Base-by-base conservation (phyloP, 2,888 invertebrate genomes). In the Callosobruchus maculatus region DNA sequence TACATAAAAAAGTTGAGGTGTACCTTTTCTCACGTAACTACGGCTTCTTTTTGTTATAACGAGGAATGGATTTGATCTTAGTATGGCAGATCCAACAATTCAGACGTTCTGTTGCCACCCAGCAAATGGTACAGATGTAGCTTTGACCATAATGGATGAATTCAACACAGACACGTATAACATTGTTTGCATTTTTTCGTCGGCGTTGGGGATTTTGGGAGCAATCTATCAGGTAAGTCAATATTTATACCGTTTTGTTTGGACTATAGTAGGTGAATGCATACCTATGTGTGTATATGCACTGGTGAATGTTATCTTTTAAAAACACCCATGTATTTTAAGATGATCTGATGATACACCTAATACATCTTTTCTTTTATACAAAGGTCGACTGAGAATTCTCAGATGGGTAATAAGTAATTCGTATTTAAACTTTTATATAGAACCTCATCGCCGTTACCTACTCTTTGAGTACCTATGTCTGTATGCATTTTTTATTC, bases 61-160 rank as follows among this genome's bases (percentile, higher is more conserved):
- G 49, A 49, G 49, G 49, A 49, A 49, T 68, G 68, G 68, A 21
- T 68, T 68, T 22, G 68, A 4, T 21, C 20, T 68, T 13, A 68
- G 68, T 9, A 94, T 94, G 95, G 93, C 94, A 66, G 95, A 95
- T 87, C 95, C 95, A 73, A 94, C 94, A 68, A 93, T 95, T 82
- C 95, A 95, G 89, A 94, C 94, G 20, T 94, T 94, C 85, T 95
- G 95, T 83, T 93, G 93, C 83, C 92, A 92, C 80, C 90, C 90
- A 72, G 90, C 90, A 20, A 91, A 91, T 82, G 89, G 89, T 75
- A 90, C 91, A 76, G 91, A 92, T 82, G 89, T 92, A 83, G 91
- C 92, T 22, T 87, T 92, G 9, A 88, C 88, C 82, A 90, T 93
- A 75, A 92, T 94, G 90, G 88, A 90, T 77, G 92, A 93, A 86